A percentile compares a stretch with the other conserved stretches of the same genome.
Conservation (phyloP, 2,113 vertebrate genomes). For the Heloderma charlesbogerti region DNA sequence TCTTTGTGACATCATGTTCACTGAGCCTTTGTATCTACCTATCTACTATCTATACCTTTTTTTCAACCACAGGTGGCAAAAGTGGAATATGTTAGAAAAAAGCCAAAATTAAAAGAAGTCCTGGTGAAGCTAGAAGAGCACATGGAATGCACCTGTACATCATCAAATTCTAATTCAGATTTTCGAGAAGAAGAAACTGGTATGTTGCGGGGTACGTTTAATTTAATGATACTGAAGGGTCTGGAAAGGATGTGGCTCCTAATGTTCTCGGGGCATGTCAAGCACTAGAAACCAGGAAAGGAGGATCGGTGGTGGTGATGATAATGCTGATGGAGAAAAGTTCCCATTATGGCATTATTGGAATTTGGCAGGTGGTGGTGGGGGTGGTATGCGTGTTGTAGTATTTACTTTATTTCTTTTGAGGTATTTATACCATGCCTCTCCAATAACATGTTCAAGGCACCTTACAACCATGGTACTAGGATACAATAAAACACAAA, state of each 20-base stretch:
- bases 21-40: conserved; percentile 37
- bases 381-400: neutral
- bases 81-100: conserved; percentile 96
- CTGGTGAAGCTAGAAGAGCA: conserved; percentile 97
- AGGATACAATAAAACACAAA: neutral
- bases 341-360: no score
- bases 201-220: conserved; percentile 69
- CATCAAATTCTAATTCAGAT: conserved; percentile 87
- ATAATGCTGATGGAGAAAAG: neutral
- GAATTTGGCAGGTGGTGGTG: no score
- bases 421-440: neutral
- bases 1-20: conserved; percentile 32
- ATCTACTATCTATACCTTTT: neutral
- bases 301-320: neutral
- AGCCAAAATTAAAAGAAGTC: conserved; percentile 96
- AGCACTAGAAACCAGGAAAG: neutral
- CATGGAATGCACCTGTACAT: conserved; percentile 92
- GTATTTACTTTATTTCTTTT: neutral
- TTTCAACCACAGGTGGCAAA: conserved; percentile 89
- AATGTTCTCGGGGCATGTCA: conserved; percentile 6
- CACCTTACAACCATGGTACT: neutral
- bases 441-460: neutral
- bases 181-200: conserved; percentile 93
- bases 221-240: conserved; percentile 47
- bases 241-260: conserved; percentile 33